phyloP scores from a whole-genome alignment of 2,113 vertebrate species.

The Trachemys scripta region DNA sequence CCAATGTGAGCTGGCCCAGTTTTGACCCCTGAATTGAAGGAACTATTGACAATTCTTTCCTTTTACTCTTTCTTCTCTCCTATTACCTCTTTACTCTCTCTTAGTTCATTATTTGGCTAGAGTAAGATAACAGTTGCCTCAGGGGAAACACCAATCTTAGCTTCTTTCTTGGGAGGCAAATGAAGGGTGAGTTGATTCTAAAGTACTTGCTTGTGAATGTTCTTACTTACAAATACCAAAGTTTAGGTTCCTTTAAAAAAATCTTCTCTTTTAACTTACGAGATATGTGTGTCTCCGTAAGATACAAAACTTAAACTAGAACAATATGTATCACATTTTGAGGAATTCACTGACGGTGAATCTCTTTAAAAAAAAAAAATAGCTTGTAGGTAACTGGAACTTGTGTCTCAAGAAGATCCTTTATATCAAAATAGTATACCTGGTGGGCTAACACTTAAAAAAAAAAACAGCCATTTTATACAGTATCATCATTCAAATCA shows the following conservation, averaged over 20 bases:
- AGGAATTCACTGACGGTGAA: not conserved
- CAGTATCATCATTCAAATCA: not conserved
- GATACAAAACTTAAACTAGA: not conserved
- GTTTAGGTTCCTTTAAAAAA: not conserved
- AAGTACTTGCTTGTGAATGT: not conserved
- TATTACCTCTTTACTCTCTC: not conserved
- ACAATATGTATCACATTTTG: not conserved
- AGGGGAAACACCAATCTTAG: not conserved
- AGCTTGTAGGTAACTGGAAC: constrained; percentile 46
- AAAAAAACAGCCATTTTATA: constrained; percentile 18
- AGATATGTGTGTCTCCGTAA: not conserved
- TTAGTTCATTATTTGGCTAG: constrained; percentile 25
- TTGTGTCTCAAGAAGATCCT: constrained; percentile 51
- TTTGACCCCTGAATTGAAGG: constrained; percentile 30
- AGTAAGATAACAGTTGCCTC: not conserved
- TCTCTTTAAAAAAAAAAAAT: constrained; percentile 21
- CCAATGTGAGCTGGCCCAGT: not conserved
- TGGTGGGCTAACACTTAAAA: constrained; percentile 8
- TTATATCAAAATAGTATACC: constrained; percentile 49
- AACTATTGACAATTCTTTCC: constrained; percentile 9
- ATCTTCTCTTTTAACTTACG: not conserved
- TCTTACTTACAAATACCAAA: not conserved
- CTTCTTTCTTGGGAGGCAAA: constrained; percentile 5
- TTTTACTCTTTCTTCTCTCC: constrained; percentile 1
- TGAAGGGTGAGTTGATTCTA: not conserved